A percentile compares a stretch with the other conserved stretches of the same genome.
phyloP scores from a whole-genome alignment of 2,797 vertebrate genomes.

The Tachyglossus aculeatus region DNA sequence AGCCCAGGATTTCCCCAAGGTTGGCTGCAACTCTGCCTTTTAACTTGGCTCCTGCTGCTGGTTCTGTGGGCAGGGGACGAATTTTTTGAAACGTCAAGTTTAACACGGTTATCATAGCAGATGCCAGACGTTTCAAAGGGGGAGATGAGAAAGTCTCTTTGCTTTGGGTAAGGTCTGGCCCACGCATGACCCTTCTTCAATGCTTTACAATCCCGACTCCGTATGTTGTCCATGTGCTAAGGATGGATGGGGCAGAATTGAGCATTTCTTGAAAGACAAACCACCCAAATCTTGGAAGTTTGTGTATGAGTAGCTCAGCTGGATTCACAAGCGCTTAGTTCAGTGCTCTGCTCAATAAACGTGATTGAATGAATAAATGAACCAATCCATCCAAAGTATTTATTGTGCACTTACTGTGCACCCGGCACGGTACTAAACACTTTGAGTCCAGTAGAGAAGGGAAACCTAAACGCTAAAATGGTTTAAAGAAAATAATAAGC shows the following conservation, averaged over 20 bases:
- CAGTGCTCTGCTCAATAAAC: neutral
- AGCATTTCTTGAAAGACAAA: too few species aligned
- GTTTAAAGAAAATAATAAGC: too few species aligned
- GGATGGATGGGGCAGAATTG: too few species aligned
- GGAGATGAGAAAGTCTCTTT: constrained; percentile 48
- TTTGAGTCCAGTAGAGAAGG: too few species aligned
- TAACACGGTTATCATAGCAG: constrained; percentile 31
- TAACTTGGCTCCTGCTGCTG: constrained; percentile 2
- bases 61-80: constrained; percentile 23
- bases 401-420: too few species aligned
- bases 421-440: too few species aligned
- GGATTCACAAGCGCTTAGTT: neutral
- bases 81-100: constrained; percentile 56
- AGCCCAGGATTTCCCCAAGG: too few species aligned
- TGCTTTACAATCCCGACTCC: neutral
- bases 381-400: too few species aligned
- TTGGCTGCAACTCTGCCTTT: constrained; percentile 11
- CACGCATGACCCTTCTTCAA: constrained; percentile 12
- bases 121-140: constrained; percentile 41
- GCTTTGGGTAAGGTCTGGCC: constrained; percentile 11
- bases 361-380: too few species aligned
- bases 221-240: constrained; percentile 20
- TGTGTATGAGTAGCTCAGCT: neutral
- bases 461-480: too few species aligned
- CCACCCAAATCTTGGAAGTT: constrained; percentile 20